Evolutionary conservation across 2,113 vertebrate species (phyloP).

Genomic region (Mesitornis unicolor): DNA sequence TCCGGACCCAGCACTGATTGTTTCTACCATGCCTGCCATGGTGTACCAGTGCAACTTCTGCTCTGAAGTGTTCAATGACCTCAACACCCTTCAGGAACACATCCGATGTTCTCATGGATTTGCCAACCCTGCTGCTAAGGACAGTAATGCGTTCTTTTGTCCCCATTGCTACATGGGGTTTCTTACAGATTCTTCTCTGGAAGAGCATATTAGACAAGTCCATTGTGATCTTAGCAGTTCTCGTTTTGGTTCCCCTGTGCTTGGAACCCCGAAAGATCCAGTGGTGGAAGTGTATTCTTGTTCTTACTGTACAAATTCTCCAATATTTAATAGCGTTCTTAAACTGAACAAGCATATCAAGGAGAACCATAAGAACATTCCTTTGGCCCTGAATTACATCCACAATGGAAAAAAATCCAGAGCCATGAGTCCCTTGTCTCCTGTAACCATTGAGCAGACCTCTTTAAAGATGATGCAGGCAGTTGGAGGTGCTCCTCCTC

Average conservation of each 20-base stretch:
- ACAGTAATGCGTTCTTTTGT: conserved; percentile 98
- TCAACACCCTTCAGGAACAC: conserved; percentile 96
- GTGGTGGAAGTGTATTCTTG: conserved; percentile 97
- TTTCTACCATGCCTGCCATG: conserved; percentile 85
- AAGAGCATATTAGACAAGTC: conserved; percentile 95
- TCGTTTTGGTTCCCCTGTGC: conserved; percentile 92
- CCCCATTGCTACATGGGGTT: conserved; percentile 99
- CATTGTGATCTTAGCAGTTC: conserved; percentile 92
- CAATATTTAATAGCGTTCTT: conserved; percentile 94
- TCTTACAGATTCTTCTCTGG: conserved; percentile 94
- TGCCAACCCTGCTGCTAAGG: conserved; percentile 90
- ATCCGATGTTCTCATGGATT: conserved; percentile 95
- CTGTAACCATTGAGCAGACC: conserved; percentile 87
- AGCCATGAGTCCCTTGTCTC: conserved; percentile 92
- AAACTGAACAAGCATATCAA: conserved; percentile 98
- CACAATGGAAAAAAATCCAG: conserved; percentile 95
- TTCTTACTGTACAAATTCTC: conserved; percentile 97
- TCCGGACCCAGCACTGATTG: conserved; percentile 88
- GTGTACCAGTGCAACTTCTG: conserved; percentile 98
- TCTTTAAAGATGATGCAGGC: conserved; percentile 88
- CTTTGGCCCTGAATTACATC: conserved; percentile 94
- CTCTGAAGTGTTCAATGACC: conserved; percentile 90
- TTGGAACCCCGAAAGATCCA: conserved; percentile 91
- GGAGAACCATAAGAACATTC: conserved; percentile 99
- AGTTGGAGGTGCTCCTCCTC: conserved; percentile 80